Conservation (phyloP, 2,797 vertebrate genomes). For the Eospalax fontanierii region DNA sequence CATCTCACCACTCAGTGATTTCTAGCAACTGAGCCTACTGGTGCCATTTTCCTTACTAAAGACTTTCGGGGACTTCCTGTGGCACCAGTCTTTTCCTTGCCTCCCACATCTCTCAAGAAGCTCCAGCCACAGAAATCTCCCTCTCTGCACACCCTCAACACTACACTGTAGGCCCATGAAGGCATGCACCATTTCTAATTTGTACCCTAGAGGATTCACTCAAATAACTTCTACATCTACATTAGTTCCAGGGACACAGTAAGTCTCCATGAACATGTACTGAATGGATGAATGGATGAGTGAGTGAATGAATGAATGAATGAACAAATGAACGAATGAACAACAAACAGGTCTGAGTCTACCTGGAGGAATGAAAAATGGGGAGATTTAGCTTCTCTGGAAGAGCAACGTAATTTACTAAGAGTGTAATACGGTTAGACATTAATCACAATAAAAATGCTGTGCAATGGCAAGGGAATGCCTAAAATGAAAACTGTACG, state of each 20-base stretch:
- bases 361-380: background rate
- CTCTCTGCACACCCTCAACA: background rate
- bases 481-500: constrained; percentile 30
- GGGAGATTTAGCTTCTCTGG: background rate
- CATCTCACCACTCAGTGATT: background rate
- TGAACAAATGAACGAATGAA: background rate
- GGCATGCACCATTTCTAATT: background rate
- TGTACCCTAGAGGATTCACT: background rate
- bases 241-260: background rate
- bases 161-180: background rate
- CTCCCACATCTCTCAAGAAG: background rate
- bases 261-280: background rate
- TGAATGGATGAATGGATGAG: background rate
- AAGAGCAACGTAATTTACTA: background rate
- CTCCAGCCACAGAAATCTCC: background rate
- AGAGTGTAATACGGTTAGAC: background rate
- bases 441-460: constrained; percentile 41
- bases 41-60: background rate
- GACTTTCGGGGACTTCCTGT: background rate
- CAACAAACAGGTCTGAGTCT: background rate
- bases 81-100: background rate
- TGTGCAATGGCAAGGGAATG: background rate
- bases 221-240: background rate
- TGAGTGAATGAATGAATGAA: background rate
- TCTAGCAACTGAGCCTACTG: background rate